These are phyloP conservation scores for Drosophila kanapiae DNA, from an alignment of 1,140 invertebrate genomes.

Conservation along the genomic window DNA sequence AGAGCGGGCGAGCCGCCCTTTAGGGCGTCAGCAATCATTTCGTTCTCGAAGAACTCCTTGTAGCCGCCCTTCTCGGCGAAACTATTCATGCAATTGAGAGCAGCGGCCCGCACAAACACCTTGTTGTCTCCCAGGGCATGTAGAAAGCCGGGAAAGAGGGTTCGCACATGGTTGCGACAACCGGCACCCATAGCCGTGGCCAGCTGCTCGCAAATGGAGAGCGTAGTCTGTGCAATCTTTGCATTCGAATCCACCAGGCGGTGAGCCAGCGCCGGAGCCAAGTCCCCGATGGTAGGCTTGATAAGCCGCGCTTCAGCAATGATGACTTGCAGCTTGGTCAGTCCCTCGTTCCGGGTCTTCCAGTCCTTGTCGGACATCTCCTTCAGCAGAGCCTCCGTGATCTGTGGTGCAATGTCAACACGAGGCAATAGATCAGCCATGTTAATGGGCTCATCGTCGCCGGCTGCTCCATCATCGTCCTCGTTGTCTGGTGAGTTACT, in stretches of 20 bases:
- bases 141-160: constrained; percentile 94
- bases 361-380: constrained; percentile 97
- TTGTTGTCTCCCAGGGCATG: constrained; percentile 90
- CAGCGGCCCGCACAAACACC: constrained; percentile 91
- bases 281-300: constrained; percentile 92
- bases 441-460: constrained; percentile 85
- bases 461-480: constrained; percentile 86
- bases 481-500: constrained; percentile 85
- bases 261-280: constrained; percentile 91
- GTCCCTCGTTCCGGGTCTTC: constrained; percentile 89
- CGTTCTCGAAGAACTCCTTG: constrained; percentile 93
- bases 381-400: constrained; percentile 92
- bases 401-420: constrained; percentile 93
- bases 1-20: constrained; percentile 93
- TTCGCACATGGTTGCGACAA: constrained; percentile 92
- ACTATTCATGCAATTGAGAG: constrained; percentile 92
- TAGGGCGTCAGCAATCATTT: constrained; percentile 95
- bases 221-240: constrained; percentile 93
- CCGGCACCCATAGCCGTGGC: constrained; percentile 93
- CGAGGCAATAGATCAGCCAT: constrained; percentile 90
- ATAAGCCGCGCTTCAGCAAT: constrained; percentile 92
- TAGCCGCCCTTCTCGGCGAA: constrained; percentile 93
- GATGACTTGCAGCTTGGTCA: constrained; percentile 85
- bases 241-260: constrained; percentile 95
- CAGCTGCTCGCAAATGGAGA: constrained; percentile 93